phyloP scores from a whole-genome alignment of 2,113 vertebrate genomes.

The Macaca nemestrina region DNA sequence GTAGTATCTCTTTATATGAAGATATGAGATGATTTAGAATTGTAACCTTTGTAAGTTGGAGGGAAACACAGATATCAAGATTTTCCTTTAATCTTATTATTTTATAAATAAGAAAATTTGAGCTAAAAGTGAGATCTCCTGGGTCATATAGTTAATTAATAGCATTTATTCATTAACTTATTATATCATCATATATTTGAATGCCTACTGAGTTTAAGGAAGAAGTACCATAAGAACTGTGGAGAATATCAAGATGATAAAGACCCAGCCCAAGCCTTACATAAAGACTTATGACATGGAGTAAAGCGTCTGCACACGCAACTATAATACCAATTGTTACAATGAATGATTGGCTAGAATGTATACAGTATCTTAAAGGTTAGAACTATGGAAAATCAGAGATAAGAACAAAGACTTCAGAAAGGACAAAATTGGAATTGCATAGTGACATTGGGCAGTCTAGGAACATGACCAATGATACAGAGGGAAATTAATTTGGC shows the following conservation, averaged over 20 bases:
- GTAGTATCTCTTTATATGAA: not conserved
- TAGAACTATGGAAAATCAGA: not conserved
- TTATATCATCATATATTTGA: slow-evolving; percentile 1
- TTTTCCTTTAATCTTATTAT: not conserved
- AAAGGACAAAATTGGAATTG: not conserved
- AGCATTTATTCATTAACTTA: not conserved
- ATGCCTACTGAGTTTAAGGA: not conserved
- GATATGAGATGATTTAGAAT: not conserved
- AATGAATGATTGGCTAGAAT: not conserved
- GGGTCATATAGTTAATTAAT: not conserved
- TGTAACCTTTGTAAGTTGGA: not conserved
- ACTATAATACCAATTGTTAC: not conserved
- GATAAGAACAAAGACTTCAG: not conserved
- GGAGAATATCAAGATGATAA: not conserved
- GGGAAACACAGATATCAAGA: not conserved
- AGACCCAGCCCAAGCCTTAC: not conserved
- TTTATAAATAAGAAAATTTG: slow-evolving; percentile 32
- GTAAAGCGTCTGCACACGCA: not conserved
- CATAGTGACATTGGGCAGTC: not conserved
- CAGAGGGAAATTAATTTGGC: not conserved
- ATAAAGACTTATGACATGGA: not conserved
- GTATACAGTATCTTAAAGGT: not conserved
- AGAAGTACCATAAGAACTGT: not conserved
- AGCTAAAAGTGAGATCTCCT: not conserved
- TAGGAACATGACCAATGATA: not conserved